Percentiles rank a stretch among this genome's conserved stretches.
These are phyloP conservation scores for Leptobrachium leishanense DNA, from an alignment of 2,113 vertebrate genomes.

Conservation along the genomic window DNA sequence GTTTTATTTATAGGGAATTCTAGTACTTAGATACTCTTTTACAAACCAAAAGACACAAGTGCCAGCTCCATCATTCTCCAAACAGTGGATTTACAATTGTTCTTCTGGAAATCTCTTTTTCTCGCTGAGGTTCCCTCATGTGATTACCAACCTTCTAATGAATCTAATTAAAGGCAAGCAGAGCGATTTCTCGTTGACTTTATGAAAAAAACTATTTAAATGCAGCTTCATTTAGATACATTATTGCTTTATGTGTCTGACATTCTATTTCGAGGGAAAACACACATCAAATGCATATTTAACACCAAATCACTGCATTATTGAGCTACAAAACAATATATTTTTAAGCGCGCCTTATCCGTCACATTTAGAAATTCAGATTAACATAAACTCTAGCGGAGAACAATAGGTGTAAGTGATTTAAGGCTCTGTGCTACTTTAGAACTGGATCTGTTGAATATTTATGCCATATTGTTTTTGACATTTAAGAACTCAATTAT, in stretches of 20 bases:
- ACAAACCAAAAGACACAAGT: constrained; percentile 20
- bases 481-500: constrained; percentile 84
- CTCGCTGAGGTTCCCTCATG: neutral
- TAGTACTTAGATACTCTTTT: neutral
- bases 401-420: constrained; percentile 70
- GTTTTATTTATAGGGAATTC: neutral
- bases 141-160: constrained; percentile 13
- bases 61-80: neutral
- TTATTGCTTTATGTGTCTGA: constrained; percentile 38
- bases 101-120: constrained; percentile 11
- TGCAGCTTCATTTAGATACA: constrained; percentile 25
- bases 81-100: constrained; percentile 4
- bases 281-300: constrained; percentile 37
- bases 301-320: constrained; percentile 35
- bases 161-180: constrained; percentile 36
- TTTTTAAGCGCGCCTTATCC: constrained; percentile 65
- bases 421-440: constrained; percentile 67
- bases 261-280: constrained; percentile 33
- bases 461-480: constrained; percentile 78
- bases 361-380: constrained; percentile 70
- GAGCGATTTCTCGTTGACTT: constrained; percentile 25
- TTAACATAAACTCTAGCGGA: constrained; percentile 71
- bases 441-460: constrained; percentile 75
- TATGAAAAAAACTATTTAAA: constrained; percentile 31
- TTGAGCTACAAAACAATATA: constrained; percentile 59